Percentiles rank a stretch among this genome's conserved stretches.
These are phyloP conservation scores for Argynnis bischoffii DNA, from an alignment of 2,888 invertebrate genomes.

Conservation along the genomic window DNA sequence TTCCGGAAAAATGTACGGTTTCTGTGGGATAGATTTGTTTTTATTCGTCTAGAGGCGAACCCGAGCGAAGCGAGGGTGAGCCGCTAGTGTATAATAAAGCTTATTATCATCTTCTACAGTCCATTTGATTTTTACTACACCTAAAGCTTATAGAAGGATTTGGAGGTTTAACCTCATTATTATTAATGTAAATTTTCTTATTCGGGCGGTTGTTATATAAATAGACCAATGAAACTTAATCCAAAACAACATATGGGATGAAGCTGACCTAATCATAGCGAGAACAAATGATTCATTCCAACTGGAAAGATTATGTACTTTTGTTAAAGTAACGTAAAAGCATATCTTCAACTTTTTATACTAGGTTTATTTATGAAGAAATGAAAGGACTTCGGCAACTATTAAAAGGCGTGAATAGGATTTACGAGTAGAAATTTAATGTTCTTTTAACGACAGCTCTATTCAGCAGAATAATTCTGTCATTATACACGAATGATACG, in stretches of 20 bases:
- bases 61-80: too few species aligned
- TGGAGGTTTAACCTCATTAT: too few species aligned
- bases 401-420: slow-evolving; percentile 41
- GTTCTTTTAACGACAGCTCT: slow-evolving; percentile 41
- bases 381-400: slow-evolving; percentile 20
- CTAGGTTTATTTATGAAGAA: slow-evolving; percentile 17
- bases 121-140: too few species aligned
- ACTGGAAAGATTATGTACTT: background rate
- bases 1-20: too few species aligned
- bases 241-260: slow-evolving; percentile 4
- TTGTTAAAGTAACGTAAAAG: background rate
- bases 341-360: background rate
- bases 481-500: slow-evolving; percentile 34
- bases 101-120: too few species aligned
- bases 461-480: slow-evolving; percentile 38
- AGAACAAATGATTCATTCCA: slow-evolving; percentile 18
- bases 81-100: too few species aligned
- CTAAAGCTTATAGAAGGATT: too few species aligned
- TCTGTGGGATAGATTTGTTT: too few species aligned
- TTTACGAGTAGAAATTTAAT: slow-evolving; percentile 42
- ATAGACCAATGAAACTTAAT: slow-evolving; percentile 6
- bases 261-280: slow-evolving; percentile 5
- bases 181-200: too few species aligned
- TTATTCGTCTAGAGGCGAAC: too few species aligned
- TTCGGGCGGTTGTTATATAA: background rate